These are phyloP conservation scores for Himalopsyche kuldschensis DNA, from an alignment of 2,888 invertebrate genomes.

Conservation along the genomic window DNA sequence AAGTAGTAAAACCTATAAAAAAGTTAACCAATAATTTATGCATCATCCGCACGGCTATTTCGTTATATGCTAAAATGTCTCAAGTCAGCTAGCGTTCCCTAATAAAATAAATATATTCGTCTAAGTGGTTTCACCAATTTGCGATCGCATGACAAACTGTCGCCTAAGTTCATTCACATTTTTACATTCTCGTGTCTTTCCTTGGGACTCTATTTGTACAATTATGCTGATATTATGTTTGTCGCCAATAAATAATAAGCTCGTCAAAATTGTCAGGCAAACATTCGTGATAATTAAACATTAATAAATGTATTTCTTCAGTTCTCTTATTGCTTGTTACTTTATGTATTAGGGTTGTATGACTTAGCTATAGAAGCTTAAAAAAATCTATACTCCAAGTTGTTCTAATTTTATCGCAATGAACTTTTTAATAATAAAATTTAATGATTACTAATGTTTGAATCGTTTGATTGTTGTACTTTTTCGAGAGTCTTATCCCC, in stretches of 20 bases:
- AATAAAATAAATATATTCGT: neutral
- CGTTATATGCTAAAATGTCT: neutral
- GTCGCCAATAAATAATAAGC: neutral
- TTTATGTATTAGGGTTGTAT: no score
- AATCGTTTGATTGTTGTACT: no score
- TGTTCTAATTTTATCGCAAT: no score
- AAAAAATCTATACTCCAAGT: no score
- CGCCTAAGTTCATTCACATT: neutral
- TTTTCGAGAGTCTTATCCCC: no score
- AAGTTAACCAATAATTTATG: constrained; percentile 24
- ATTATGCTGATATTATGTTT: neutral
- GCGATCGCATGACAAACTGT: neutral
- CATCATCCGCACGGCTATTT: neutral
- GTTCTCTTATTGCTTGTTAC: no score
- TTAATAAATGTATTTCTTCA: no score
- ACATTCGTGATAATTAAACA: no score
- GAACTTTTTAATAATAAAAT: no score
- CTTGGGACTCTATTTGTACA: neutral
- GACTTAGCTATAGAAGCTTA: no score
- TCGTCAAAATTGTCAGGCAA: no score
- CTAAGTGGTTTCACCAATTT: neutral
- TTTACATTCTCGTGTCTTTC: neutral
- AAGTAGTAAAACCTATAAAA: constrained; percentile 29
- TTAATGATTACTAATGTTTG: no score
- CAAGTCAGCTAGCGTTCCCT: neutral